phyloP scores from a whole-genome alignment of 2,888 invertebrate genomes.

The Pachymerium ferrugineum region DNA sequence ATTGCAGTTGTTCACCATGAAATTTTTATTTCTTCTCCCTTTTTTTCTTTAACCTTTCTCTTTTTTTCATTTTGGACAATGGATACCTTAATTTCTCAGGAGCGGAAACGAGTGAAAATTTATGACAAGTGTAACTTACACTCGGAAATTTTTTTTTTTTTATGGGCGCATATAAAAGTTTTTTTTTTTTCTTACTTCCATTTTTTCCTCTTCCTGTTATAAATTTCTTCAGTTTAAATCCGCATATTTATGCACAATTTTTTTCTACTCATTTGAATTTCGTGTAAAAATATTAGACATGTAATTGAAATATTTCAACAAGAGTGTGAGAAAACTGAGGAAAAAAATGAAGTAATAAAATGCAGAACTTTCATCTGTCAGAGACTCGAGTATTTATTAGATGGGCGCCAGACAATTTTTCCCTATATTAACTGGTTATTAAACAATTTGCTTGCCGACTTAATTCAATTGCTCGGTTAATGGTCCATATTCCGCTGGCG shows the following conservation, averaged over 20 bases:
- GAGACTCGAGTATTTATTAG: conserved; percentile 10
- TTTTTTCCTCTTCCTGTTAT: background rate
- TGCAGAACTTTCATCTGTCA: conserved; percentile 5
- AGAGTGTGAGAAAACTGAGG: background rate
- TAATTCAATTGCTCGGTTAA: conserved; percentile 19
- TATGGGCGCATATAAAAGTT: background rate
- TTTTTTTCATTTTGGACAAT: background rate
- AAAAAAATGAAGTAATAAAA: background rate
- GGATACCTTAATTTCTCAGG: background rate
- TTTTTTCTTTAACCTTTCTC: background rate
- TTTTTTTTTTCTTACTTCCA: background rate
- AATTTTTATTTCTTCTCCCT: background rate
- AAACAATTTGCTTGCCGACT: conserved; percentile 18
- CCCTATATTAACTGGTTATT: conserved; percentile 16
- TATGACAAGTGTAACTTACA: background rate
- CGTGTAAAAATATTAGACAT: background rate
- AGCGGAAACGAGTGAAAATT: background rate
- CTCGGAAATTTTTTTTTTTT: background rate
- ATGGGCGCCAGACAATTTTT: conserved; percentile 17
- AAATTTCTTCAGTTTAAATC: too few species aligned
- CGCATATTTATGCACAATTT: too few species aligned
- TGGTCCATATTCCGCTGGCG: conserved; percentile 13
- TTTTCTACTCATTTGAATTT: too few species aligned
- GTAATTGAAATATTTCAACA: background rate
- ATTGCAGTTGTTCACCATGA: background rate